Evolutionary conservation across 2,113 vertebrate species (phyloP).

Genomic region (Prietella phreatophila): DNA sequence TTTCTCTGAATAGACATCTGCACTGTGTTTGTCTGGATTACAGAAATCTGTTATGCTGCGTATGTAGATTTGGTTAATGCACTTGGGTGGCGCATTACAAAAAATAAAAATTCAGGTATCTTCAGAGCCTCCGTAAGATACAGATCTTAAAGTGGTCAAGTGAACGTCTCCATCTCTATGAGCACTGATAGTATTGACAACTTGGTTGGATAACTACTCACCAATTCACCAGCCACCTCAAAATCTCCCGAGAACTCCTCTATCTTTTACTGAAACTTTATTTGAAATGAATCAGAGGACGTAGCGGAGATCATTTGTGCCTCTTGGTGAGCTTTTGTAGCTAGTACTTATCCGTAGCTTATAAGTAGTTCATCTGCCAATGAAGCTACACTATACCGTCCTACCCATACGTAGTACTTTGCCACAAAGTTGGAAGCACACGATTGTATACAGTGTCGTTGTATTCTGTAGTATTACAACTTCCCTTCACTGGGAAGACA

Average conservation of each 20-base stretch:
- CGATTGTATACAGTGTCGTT: neutral
- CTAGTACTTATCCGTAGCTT: no score
- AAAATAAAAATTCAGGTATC: neutral
- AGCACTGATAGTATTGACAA: neutral
- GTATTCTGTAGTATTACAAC: no score
- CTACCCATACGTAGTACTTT: no score
- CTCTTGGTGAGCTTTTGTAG: neutral
- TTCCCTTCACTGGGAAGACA: no score
- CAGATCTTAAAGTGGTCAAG: neutral
- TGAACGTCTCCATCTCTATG: neutral
- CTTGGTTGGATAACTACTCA: no score
- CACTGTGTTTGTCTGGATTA: neutral
- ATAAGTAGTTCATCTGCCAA: no score
- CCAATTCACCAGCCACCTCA: neutral
- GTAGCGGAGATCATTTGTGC: neutral
- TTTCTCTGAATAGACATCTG: neutral
- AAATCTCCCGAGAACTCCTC: neutral
- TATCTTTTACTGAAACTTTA: neutral
- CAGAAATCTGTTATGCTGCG: neutral
- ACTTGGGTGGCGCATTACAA: neutral
- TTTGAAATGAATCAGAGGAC: neutral
- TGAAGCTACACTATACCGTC: neutral
- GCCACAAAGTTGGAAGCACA: neutral
- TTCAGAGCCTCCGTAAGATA: neutral
- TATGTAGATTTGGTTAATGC: neutral